Conservation (phyloP, 2,888 invertebrate genomes). For the Meteorus colon region DNA sequence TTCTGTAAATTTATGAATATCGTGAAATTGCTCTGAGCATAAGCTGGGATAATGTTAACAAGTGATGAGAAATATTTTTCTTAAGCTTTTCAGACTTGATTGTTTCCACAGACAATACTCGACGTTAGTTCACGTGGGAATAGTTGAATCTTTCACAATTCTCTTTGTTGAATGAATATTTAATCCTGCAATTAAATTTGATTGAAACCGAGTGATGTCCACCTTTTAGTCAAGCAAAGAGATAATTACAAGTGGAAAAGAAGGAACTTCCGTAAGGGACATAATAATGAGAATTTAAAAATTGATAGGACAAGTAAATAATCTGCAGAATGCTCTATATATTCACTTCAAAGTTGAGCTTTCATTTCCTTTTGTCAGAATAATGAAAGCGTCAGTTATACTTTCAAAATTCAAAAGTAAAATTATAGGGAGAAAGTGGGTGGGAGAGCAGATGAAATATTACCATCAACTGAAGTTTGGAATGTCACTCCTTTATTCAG, state of each 20-base stretch:
- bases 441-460: background rate
- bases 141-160: background rate
- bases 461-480: conserved; percentile 21
- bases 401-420: conserved; percentile 13
- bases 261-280: conserved; percentile 21
- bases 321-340: conserved; percentile 28
- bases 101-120: background rate
- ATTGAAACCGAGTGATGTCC: background rate
- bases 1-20: no score
- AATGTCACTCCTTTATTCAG: conserved; percentile 23
- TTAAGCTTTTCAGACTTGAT: no score
- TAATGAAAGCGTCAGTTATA: conserved; percentile 35
- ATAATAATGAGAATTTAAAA: conserved; percentile 29
- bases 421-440: conserved; percentile 1
- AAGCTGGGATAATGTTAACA: no score
- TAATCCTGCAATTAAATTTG: conserved; percentile 9
- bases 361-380: conserved; percentile 29
- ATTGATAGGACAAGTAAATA: conserved; percentile 28
- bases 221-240: background rate
- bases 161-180: background rate
- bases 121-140: background rate
- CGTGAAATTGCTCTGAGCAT: no score
- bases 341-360: conserved; percentile 23
- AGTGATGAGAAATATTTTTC: no score
- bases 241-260: conserved; percentile 20